Conservation (phyloP, 2,797 vertebrate genomes). For the Microctenopoma stevenorrisi region DNA sequence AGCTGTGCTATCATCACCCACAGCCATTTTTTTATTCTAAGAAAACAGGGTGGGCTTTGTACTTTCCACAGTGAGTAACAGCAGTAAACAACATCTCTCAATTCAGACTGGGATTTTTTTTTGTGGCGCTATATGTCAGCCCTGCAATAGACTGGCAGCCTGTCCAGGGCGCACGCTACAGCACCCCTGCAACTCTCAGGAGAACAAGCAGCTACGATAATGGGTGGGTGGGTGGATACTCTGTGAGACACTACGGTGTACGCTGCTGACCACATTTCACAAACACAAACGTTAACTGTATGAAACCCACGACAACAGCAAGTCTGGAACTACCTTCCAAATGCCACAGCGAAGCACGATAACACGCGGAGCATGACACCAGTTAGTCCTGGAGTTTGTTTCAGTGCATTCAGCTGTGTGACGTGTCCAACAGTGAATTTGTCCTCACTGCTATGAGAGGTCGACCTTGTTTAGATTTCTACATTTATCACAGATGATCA, state of each 20-base stretch:
- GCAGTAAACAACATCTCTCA: slow-evolving; percentile 27
- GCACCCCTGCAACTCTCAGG: too few relatives aligned
- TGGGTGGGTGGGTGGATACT: neutral
- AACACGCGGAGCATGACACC: slow-evolving; percentile 4
- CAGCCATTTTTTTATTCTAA: neutral
- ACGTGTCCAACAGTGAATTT: slow-evolving; percentile 18
- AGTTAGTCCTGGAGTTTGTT: slow-evolving; percentile 1
- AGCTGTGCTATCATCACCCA: too few relatives aligned
- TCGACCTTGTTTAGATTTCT: slow-evolving; percentile 19
- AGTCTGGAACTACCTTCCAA: slow-evolving; percentile 54
- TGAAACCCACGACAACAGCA: slow-evolving; percentile 19
- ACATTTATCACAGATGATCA: neutral
- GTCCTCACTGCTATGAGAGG: slow-evolving; percentile 12
- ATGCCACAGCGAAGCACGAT: slow-evolving; percentile 35
- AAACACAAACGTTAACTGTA: slow-evolving; percentile 35
- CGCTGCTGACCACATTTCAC: slow-evolving; percentile 49
- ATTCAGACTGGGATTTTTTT: neutral
- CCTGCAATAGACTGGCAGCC: too few relatives aligned
- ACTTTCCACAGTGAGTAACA: slow-evolving; percentile 9
- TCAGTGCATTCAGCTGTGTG: neutral
- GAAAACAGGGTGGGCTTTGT: neutral
- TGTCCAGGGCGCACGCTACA: too few relatives aligned
- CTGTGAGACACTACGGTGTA: slow-evolving; percentile 19
- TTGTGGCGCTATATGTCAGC: too few relatives aligned
- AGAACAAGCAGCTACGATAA: too few relatives aligned